Conservation (phyloP, 2,113 vertebrate species). For the Puntigrus tetrazona region DNA sequence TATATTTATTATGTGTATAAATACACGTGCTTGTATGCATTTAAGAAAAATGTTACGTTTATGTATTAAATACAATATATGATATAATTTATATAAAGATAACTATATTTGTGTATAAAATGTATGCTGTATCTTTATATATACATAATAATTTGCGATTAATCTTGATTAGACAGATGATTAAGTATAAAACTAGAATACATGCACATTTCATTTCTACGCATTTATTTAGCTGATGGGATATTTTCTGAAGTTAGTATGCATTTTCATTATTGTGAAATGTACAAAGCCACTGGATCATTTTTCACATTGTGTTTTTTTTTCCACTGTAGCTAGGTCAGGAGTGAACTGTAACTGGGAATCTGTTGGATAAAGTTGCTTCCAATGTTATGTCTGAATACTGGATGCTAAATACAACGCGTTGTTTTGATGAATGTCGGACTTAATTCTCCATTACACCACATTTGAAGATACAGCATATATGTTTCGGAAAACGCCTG, state of each 20-base stretch:
- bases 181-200: too few relatives aligned
- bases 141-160: too few relatives aligned
- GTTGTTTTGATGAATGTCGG: conserved; percentile 21
- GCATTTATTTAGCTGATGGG: background rate
- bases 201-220: too few relatives aligned
- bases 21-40: too few relatives aligned
- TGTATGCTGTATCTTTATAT: too few relatives aligned
- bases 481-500: background rate
- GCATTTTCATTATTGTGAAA: background rate
- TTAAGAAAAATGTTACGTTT: too few relatives aligned
- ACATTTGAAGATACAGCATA: background rate
- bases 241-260: background rate
- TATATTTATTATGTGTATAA: too few relatives aligned
- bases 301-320: background rate
- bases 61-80: too few relatives aligned
- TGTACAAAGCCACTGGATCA: background rate
- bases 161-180: too few relatives aligned
- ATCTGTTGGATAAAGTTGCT: background rate
- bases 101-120: too few relatives aligned
- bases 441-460: background rate
- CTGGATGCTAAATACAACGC: background rate
- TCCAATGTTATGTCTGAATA: background rate
- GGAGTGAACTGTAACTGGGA: background rate
- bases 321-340: background rate
- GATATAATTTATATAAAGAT: too few relatives aligned